Base-by-base conservation (phyloP, 2,797 vertebrate genomes). In the Balearica regulorum region DNA sequence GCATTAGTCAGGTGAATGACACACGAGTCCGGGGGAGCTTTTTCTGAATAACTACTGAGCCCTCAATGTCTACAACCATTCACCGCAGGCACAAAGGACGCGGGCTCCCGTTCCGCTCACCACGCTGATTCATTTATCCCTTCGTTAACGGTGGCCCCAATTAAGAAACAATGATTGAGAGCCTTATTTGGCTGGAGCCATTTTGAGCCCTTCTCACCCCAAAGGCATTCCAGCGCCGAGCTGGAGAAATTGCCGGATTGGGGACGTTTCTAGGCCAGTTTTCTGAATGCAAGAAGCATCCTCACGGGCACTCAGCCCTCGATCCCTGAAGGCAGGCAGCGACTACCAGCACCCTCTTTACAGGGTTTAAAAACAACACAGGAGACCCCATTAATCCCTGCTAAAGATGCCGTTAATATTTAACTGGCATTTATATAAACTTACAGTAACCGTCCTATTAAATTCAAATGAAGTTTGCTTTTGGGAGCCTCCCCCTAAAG, bases 351-450 rank as follows among this genome's bases (percentile, higher is more conserved):
- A 62, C 64, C 61, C 44, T 90, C 61, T 26, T 83, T 84, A 9
- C 1, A 1, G 77, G 3, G 57, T 25, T 93, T 85, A 70, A 94
- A 95, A 92, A 57, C 88, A 64, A 82, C 10, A 8, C 84, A 35
- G 62, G 65, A 92, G 80, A 95, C 94, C 95, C 87, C 71, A 75
- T 96, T 97, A 98, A 98, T 96, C 97, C 96, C 92, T 51, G 54
- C 96, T 98, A 96, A 97, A 97, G 95, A 96, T 0, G 39, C 83
- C 39, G 82, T 97, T 98, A 97, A 98, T 98, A 98, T 98, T 97
- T 97, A 98, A 98, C 96, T 94, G 95, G 96, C 93, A 94, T 97
- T 98, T 98, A 97, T 96, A 97, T 97, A 98, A 98, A 97, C 96
- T 96, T 96, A 92, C 91, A 97, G 97, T 85, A 97, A 96, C 96